Base-by-base conservation (phyloP, 1,140 invertebrate genomes). In the Eupristina koningsbergeri region DNA sequence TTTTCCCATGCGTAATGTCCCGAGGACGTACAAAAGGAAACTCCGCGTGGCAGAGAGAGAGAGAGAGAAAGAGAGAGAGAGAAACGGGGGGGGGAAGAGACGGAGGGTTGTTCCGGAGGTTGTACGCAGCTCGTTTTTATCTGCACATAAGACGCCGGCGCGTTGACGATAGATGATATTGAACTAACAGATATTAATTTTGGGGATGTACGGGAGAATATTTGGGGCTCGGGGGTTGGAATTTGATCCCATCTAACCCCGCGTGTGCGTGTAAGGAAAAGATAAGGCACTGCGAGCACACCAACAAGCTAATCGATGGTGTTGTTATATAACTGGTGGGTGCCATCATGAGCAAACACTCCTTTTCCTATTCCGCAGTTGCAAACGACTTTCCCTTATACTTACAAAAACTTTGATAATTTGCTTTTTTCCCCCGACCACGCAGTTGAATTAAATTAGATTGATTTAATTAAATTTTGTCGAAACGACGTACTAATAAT, bases 131-230 rank as follows among this genome's bases (percentile, higher is more conserved):
- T 45, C 39, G 1, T 67, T 19, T 67, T 6, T 71, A 39, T 26
- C 0, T 71, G 17, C 53, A 78, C 64, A 22, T 61, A 58, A 84
- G 86, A 84, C 53, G 73, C 76, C 76, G 78, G 86, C 85, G 85
- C 76, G 80, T 84, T 83, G 84, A 85, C 87, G 87, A 90, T 88
- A 87, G 84, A 88, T 87, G 89, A 90, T 91, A 91, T 91, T 91
- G 89, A 88, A 87, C 90, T 87, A 90, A 88, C 89, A 86, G 89
- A 92, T 92, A 92, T 92, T 92, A 92, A 92, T 92, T 92, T 85
- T 85, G 73, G 87, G 89, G 88, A 90, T 89, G 90, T 90, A 89
- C 86, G 79, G 69, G 84, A 89, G 89, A 67, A 91, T 91, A 90
- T 91, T 90, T 89, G 88, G 89, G 89, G 87, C 31, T 71, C 34